These are phyloP conservation scores for Montipora efflorescens DNA, from an alignment of 64 coral and sea anemone genomes.

Conservation along the genomic window DNA sequence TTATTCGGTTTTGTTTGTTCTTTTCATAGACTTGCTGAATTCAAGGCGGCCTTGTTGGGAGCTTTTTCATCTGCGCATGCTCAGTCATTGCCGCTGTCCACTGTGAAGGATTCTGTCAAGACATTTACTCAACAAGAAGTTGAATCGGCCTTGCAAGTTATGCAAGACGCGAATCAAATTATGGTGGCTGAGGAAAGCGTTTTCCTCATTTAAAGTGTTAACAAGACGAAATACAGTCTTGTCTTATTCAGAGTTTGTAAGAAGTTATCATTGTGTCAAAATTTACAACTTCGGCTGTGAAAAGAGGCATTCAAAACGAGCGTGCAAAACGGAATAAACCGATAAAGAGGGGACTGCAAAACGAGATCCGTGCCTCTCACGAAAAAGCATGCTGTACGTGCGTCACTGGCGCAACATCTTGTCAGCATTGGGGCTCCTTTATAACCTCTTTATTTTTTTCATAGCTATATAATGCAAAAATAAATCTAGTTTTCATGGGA, in stretches of 20 bases:
- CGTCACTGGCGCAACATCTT: background rate
- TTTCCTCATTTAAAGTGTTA: constrained; percentile 71
- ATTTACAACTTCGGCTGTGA: background rate
- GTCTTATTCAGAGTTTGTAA: background rate
- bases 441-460: too few species aligned
- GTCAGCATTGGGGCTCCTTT: background rate
- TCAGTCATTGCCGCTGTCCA: constrained; percentile 69
- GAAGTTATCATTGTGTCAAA: background rate
- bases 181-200: constrained; percentile 77
- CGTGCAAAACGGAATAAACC: background rate
- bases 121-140: constrained; percentile 77
- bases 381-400: background rate
- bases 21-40: constrained; percentile 67
- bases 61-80: constrained; percentile 77
- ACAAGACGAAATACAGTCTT: background rate
- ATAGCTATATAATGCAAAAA: too few species aligned
- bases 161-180: constrained; percentile 91
- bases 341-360: background rate
- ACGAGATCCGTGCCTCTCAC: background rate
- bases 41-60: constrained; percentile 63
- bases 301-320: background rate
- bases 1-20: background rate
- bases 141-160: constrained; percentile 73
- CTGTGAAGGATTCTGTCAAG: constrained; percentile 65
- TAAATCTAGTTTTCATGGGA: too few species aligned